phyloP scores from a whole-genome alignment of 1,140 invertebrate genomes.

The Sarcophaga bullata region DNA sequence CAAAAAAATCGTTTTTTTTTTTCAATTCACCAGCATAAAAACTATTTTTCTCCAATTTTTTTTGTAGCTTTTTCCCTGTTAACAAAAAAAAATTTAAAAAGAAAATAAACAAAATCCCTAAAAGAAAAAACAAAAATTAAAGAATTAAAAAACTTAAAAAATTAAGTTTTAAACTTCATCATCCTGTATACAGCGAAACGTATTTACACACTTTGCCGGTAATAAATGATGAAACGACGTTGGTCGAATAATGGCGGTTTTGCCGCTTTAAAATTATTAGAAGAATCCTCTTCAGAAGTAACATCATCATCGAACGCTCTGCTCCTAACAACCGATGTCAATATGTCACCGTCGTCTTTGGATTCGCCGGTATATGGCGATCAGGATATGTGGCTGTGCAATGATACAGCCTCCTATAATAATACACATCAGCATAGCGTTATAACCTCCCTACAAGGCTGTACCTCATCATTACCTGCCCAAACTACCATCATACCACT shows the following conservation, averaged over 20 bases:
- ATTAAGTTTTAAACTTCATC: too few relatives aligned
- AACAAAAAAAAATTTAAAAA: not conserved
- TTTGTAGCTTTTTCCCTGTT: not conserved
- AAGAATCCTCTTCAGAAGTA: slow-evolving; percentile 80
- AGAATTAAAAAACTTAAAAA: not conserved
- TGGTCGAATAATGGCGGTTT: slow-evolving; percentile 76
- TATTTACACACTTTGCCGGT: slow-evolving; percentile 32
- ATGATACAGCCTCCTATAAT: slow-evolving; percentile 64
- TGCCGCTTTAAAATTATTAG: slow-evolving; percentile 71
- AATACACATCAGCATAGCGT: slow-evolving; percentile 59
- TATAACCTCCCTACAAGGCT: slow-evolving; percentile 53
- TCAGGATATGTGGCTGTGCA: slow-evolving; percentile 82
- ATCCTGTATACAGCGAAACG: not conserved
- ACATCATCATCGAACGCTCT: slow-evolving; percentile 75
- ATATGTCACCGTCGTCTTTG: slow-evolving; percentile 75
- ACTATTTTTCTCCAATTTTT: too few relatives aligned
- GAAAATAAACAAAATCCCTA: not conserved
- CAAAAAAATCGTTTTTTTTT: too few relatives aligned
- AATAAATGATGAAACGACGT: slow-evolving; percentile 76
- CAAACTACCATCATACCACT: slow-evolving; percentile 67
- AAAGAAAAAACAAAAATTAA: not conserved
- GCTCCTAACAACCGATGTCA: slow-evolving; percentile 70
- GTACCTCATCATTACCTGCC: slow-evolving; percentile 51
- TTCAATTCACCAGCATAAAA: too few relatives aligned
- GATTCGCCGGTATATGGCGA: slow-evolving; percentile 76